Evolutionary conservation across 2,113 vertebrate genomes (phyloP).

Genomic region (Syrrhaptes paradoxus): DNA sequence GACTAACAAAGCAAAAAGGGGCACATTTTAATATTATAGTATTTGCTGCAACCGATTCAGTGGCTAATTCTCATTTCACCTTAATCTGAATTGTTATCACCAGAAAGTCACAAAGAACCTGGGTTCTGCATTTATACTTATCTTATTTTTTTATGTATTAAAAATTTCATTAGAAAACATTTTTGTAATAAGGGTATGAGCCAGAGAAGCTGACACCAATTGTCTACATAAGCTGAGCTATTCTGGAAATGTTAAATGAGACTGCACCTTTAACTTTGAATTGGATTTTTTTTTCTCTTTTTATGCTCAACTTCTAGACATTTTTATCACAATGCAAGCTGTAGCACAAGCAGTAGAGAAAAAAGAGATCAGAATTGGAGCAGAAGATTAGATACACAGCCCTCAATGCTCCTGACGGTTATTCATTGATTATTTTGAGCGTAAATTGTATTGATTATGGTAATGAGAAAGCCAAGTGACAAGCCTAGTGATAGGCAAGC

Average conservation of each 20-base stretch:
- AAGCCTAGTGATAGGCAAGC: background rate
- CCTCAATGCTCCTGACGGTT: fast-evolving
- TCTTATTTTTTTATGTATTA: background rate
- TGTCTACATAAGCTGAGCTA: background rate
- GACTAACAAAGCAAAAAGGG: background rate
- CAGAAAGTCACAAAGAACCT: background rate
- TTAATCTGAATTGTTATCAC: background rate
- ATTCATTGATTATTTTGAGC: background rate
- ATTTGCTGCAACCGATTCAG: background rate
- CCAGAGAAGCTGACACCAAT: background rate
- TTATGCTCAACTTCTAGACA: background rate
- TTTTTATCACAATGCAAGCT: background rate
- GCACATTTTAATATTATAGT: background rate
- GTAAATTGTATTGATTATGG: constrained; percentile 20
- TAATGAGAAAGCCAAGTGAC: background rate
- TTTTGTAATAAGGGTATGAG: background rate
- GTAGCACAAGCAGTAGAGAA: background rate
- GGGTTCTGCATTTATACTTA: background rate
- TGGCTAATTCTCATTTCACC: background rate
- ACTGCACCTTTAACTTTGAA: background rate
- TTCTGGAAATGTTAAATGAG: background rate
- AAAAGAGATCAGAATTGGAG: background rate
- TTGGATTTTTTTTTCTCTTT: background rate
- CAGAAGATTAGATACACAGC: background rate
- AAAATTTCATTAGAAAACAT: background rate